phyloP scores from a whole-genome alignment of 2,888 invertebrate species.

The Drosophila nigricruria region DNA sequence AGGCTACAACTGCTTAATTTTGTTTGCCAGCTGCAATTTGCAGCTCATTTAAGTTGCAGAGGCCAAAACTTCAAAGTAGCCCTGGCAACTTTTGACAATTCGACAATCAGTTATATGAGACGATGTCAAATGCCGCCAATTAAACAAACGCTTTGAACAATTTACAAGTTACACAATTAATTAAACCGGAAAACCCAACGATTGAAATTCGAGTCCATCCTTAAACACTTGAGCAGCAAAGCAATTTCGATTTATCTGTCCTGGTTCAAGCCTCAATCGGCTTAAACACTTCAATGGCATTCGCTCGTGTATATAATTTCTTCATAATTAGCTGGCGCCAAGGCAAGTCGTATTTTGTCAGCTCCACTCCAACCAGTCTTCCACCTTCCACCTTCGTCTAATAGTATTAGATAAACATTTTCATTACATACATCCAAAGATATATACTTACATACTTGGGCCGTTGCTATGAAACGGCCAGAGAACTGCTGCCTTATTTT shows the following conservation, averaged over 20 bases:
- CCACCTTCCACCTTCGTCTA: conserved; percentile 1
- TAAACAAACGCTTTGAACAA: conserved; percentile 15
- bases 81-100: conserved; percentile 29
- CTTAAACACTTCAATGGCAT: conserved; percentile 25
- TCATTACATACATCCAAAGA: conserved; percentile 47
- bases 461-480: conserved; percentile 63
- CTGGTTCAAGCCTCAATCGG: conserved; percentile 22
- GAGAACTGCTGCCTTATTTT: conserved; percentile 41
- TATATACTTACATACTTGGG: too few species aligned
- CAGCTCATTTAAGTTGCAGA: conserved; percentile 71
- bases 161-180: conserved; percentile 28
- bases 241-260: conserved; percentile 10
- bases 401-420: conserved; percentile 53
- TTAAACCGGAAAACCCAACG: conserved; percentile 15
- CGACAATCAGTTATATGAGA: neutral
- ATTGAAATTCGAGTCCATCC: conserved; percentile 21
- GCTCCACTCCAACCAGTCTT: too few species aligned
- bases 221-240: neutral
- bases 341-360: too few species aligned
- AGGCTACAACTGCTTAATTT: conserved; percentile 25
- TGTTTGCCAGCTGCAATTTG: conserved; percentile 50
- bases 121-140: conserved; percentile 15
- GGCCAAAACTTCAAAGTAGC: conserved; percentile 50
- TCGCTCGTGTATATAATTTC: conserved; percentile 40
- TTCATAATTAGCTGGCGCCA: conserved; percentile 45